These are phyloP conservation scores for Chinchilla lanigera DNA, from an alignment of 2,113 vertebrate species.

Conservation along the genomic window DNA sequence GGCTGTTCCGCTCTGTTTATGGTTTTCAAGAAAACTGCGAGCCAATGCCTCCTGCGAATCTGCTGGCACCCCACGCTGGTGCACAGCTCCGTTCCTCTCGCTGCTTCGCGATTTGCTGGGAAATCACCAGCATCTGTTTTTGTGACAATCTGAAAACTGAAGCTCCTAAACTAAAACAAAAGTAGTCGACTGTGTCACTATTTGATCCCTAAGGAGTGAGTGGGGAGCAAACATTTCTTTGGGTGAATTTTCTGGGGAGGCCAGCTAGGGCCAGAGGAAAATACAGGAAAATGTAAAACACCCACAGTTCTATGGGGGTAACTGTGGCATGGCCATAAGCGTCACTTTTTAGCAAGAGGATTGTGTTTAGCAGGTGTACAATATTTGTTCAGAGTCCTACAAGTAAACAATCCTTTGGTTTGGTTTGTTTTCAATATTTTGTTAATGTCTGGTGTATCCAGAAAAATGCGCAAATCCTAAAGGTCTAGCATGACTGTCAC, in stretches of 20 bases:
- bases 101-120: not conserved
- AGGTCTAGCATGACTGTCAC: fast-evolving
- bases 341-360: not conserved
- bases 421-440: not conserved
- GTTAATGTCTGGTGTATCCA: not conserved
- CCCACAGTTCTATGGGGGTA: fast-evolving
- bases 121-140: slow-evolving; percentile 60
- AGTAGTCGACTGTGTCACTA: not conserved
- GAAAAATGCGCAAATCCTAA: not conserved
- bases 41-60: not conserved
- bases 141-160: slow-evolving; percentile 35
- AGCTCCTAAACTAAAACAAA: slow-evolving; percentile 34
- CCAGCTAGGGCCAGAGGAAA: not conserved
- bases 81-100: not conserved
- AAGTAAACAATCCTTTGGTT: not conserved
- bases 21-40: not conserved
- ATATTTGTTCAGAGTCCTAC: not conserved
- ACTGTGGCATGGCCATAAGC: fast-evolving
- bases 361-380: not conserved
- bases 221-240: not conserved
- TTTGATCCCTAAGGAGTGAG: not conserved
- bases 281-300: not conserved
- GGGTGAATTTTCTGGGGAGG: not conserved
- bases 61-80: slow-evolving; percentile 14
- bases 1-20: slow-evolving; percentile 1